Evolutionary conservation across 2,888 invertebrate genomes (phyloP), one percentile per base, ranked within the genome.

Genomic region (Myopa tessellatipennis): DNA sequence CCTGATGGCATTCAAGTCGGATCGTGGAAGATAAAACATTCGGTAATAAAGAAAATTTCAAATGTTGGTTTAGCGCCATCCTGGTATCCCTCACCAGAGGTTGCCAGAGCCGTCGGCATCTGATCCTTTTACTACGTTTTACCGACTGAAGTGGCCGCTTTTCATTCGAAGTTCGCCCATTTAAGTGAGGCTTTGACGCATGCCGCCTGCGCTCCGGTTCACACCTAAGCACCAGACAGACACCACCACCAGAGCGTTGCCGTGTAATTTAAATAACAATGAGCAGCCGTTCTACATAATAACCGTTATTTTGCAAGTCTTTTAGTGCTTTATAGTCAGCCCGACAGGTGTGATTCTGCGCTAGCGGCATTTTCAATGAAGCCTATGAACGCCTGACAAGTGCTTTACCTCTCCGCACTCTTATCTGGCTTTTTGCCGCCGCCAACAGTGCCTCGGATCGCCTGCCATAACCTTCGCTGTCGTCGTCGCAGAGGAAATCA

Each of bases 221-320:
- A 16, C 14, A 16, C 55, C 55, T n/a, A 0, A 16, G 55, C 55
- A 5, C 10, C n/a, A n/a, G 55, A 10, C 50, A n/a, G 55, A 10
- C 45, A 45, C 45, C 55, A 55, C 55, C 55, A 12, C 55, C 55
- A 50, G 50, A 50, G 40, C n/a, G n/a, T 38, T 40, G 71, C 71
- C 60, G 36, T 26, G 58, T 38, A 58, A 71, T 71, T 60, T 38
- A 40, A 73, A 73, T 61, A 55, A 63, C 63, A 63, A 65, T 67
- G 74, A 16, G 40, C 74, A 74, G 38, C 55, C 36, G 10, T 67
- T 74, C 65, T 18, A 55, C 68, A 58, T 68, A 75, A 75, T 75
- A 68, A 68, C 74, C 74, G 74, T 68, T 75, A 68, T 68, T 75
- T 68, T 7, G 38, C 36, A 36, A n/a, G 18, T 52, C 34, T 74